Base-by-base conservation (phyloP, 2,113 vertebrate species). In the Helogale parvula region DNA sequence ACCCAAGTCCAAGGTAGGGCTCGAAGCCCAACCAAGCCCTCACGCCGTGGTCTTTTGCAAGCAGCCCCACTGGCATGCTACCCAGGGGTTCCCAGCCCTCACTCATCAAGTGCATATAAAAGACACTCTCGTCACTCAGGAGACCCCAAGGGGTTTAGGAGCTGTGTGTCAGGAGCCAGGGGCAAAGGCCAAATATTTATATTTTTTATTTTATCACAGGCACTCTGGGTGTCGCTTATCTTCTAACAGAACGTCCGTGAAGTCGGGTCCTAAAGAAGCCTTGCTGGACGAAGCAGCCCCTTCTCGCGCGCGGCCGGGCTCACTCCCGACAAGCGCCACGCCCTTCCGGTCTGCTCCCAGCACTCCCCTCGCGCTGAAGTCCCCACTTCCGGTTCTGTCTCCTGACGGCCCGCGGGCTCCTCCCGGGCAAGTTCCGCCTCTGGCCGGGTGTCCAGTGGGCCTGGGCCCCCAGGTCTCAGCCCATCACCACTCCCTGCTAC, bases 261-360 rank as follows among this genome's bases (percentile, higher is more conserved):
- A 16, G 33, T 16, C 17, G 52, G 0, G 3, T 35, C 88, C 79
- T 7, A 21, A 71, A 88, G 69, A 52, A 50, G 35, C 7, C 23
- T 38, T 50, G 35, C 31, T 21, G 35, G 2, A 7, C 17, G 77
- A 35, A 33, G 15, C 14, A 17, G 25, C 38, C 45, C 33, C 47
- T 27, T 29, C 5, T 0, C 3, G 4, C 0, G 17, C 16, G 11
- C 50, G 0, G 15, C 14, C 9, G 5, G 33, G 5, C 11, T 63
- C 27, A 10, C 4, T 12, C 41, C 14, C 2, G 69, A 19, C 52
- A 7, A 14, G 45, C 0, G 7, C 23, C 10, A 1, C 1, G 60
- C 15, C 45, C 47, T 57, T 11, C 35, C 35, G 57, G 16, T 79
- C 76, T 19, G 9, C 16, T n/a, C 13, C 33, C 19, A 41, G 12